Evolutionary conservation across 2,888 invertebrate species (phyloP).

Genomic region (Unio delphinus): DNA sequence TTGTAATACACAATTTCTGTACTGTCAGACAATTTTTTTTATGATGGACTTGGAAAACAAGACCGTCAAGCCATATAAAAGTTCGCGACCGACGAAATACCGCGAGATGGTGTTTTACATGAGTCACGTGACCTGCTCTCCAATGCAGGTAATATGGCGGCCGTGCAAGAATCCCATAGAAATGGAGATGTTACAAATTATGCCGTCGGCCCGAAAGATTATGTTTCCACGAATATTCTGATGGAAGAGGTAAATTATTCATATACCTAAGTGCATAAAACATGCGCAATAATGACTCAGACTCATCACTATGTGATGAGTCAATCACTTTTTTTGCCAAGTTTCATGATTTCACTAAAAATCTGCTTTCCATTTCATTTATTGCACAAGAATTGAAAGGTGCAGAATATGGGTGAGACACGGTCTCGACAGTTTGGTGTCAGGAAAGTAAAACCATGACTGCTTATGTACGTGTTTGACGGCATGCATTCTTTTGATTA

Average conservation of each 20-base stretch:
- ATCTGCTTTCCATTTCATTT: no score
- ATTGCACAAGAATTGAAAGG: no score
- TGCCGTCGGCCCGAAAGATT: slow-evolving; percentile 48
- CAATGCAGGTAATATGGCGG: slow-evolving; percentile 66
- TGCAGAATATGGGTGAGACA: no score
- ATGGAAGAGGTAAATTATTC: slow-evolving; percentile 56
- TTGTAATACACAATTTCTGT: no score
- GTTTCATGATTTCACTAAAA: background rate
- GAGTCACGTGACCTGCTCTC: slow-evolving; percentile 64
- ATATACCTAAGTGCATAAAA: background rate
- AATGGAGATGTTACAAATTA: slow-evolving; percentile 63
- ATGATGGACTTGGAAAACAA: no score
- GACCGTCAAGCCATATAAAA: no score
- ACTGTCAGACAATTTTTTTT: no score
- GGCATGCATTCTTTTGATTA: no score
- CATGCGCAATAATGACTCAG: slow-evolving; percentile 1
- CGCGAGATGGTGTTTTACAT: slow-evolving; percentile 57
- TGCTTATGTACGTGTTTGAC: no score
- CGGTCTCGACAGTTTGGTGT: no score
- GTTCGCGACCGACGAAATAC: slow-evolving; percentile 31
- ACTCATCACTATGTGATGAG: background rate
- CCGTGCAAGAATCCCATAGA: slow-evolving; percentile 55
- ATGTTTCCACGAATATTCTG: slow-evolving; percentile 50
- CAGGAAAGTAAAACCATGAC: no score
- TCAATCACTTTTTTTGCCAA: background rate